phyloP scores from a whole-genome alignment of 2,113 vertebrate genomes.

The Marmota flaviventris region DNA sequence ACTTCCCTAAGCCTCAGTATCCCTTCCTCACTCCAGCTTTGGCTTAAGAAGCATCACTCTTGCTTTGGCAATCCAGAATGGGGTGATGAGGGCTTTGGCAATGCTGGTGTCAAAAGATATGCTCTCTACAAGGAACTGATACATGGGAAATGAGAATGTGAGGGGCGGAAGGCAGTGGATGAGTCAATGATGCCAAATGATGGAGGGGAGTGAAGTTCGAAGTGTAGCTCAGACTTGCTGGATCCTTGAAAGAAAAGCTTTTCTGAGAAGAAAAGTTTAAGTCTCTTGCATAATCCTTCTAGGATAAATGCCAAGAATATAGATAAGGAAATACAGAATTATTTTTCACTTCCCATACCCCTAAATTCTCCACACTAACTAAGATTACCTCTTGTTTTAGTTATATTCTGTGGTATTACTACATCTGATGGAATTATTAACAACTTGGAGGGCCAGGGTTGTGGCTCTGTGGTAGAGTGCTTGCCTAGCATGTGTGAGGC shows the following conservation, averaged over 20 bases:
- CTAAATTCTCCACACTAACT: background rate
- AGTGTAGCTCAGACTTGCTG: background rate
- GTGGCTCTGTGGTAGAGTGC: too few species aligned
- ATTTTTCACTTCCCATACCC: background rate
- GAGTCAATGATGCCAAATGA: constrained; percentile 16
- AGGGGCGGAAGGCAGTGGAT: constrained; percentile 54
- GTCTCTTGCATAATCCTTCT: background rate
- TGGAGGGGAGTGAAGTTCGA: background rate
- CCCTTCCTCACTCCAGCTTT: constrained; percentile 56
- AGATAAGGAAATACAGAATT: background rate
- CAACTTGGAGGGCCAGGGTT: background rate
- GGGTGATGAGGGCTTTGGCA: constrained; percentile 67
- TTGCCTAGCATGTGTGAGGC: too few species aligned
- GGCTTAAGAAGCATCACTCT: background rate
- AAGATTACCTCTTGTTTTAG: background rate
- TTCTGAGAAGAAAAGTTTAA: background rate
- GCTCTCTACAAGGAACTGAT: constrained; percentile 40
- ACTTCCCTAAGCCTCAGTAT: background rate
- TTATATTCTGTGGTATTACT: background rate
- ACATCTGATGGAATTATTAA: constrained; percentile 11
- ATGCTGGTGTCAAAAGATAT: constrained; percentile 62
- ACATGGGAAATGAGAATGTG: background rate
- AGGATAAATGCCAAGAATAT: constrained; percentile 4
- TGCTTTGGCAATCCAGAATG: constrained; percentile 50
- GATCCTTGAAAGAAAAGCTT: constrained; percentile 45